Base-by-base conservation (phyloP, 1,140 invertebrate species). In the Hylaeus anthracinus region DNA sequence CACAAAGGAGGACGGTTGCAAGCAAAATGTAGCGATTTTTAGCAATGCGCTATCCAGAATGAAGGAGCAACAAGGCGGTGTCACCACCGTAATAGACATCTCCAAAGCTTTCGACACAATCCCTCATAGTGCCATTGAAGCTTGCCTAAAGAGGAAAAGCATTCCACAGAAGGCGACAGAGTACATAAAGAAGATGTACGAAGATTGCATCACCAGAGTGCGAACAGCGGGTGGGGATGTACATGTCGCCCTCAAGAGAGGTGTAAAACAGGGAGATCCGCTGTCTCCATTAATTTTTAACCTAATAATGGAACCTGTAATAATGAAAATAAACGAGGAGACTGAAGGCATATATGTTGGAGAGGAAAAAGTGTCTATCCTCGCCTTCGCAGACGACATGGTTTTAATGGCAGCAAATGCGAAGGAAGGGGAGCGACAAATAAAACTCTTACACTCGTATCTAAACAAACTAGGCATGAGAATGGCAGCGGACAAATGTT, bases 301-400 rank as follows among this genome's bases (percentile, higher is more conserved):
- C 39, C 5, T 83, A 2, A 53, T 81, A 0, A 77, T 88, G 0
- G 83, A 90, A 3, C 58, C 2, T 0, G 6, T 89, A 0, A 58
- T 90, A 0, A 45, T 63, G 8, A 37, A 64, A 0, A 37, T 92
- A 0, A 3, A 6, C 85, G 88, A 8, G 53, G 70, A 2, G 72
- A 79, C 72, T 2, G 79, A 90, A 1, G 91, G 90, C 1, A 82
- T 88, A 26, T 63, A 79, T 4, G 39, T 90, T 1, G 86, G 81
- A 1, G 71, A 60, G 1, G 65, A 77, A 14, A 75, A 45, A 2
- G 51, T 89, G 1, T 86, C 88, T 0, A 74, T 85, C 0, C 72
- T 93, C n/a, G 92, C 90, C 0, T 94, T 91, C 69, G 92, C 92
- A 0, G 93, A 93, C 64, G 93, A 94, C 72, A 56, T 94, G 5